Conservation (phyloP, 2,797 vertebrate species). For the Spizella passerina region DNA sequence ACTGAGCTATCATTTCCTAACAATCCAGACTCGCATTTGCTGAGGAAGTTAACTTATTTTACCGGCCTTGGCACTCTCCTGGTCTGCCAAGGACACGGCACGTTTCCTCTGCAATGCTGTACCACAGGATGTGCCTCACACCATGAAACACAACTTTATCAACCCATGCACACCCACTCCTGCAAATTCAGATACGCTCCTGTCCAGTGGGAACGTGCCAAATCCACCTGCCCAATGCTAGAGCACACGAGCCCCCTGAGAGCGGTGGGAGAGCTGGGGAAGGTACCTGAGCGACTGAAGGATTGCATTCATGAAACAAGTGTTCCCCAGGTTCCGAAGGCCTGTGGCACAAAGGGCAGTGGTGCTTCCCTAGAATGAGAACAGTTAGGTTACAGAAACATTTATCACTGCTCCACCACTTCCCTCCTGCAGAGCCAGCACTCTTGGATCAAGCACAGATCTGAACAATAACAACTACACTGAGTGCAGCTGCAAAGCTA, state of each 20-base stretch:
- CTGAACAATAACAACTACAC: background rate
- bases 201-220: background rate
- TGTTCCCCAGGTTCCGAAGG: constrained; percentile 95
- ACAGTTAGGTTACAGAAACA: background rate
- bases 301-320: constrained; percentile 99
- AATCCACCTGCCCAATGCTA: background rate
- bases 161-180: background rate
- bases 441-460: background rate
- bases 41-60: background rate
- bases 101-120: background rate
- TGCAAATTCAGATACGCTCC: background rate
- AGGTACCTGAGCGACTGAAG: constrained; percentile 96
- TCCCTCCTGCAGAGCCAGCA: background rate
- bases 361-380: constrained; percentile 80
- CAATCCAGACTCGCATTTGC: background rate
- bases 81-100: background rate
- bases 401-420: background rate
- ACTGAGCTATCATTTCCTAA: background rate
- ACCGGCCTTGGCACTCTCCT: background rate
- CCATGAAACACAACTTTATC: background rate
- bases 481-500: background rate
- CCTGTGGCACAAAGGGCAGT: constrained; percentile 89
- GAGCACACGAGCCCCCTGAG: no score
- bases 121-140: background rate
- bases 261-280: fast-evolving